A percentile compares a stretch with the other conserved stretches of the same genome.
Conservation (phyloP, 2,797 vertebrate genomes). For the Vipera ursinii region DNA sequence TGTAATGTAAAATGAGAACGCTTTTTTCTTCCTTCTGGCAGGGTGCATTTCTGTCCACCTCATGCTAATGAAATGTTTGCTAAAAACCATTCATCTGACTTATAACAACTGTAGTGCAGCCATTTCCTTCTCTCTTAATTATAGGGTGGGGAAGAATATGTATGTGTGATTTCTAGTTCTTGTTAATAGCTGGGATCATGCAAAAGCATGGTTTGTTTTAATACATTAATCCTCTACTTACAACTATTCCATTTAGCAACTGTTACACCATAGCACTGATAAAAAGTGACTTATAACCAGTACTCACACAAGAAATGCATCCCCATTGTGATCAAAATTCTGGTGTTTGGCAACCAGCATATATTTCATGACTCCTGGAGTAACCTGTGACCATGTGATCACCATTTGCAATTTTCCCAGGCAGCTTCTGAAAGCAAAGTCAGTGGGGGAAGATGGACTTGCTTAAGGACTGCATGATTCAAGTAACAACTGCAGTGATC, state of each 20-base stretch:
- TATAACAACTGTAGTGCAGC: not conserved
- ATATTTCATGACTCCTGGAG: not conserved
- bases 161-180: not conserved
- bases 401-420: not conserved
- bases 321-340: not conserved
- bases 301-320: not conserved
- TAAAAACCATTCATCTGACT: not conserved
- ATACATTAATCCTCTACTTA: not conserved
- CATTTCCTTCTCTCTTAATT: not conserved
- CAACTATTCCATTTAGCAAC: not conserved
- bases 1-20: not conserved
- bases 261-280: not conserved
- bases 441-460: not conserved
- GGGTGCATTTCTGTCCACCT: not conserved
- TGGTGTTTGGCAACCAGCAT: not conserved
- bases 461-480: not conserved
- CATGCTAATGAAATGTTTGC: not conserved
- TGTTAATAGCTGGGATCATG: not conserved
- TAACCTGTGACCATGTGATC: not conserved
- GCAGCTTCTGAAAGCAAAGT: not conserved
- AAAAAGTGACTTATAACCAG: not conserved
- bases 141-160: not conserved
- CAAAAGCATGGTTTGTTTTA: not conserved
- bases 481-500: not conserved
- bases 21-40: not conserved